These are phyloP conservation scores for Sander lucioperca DNA, from an alignment of 2,113 vertebrate species.

Conservation along the genomic window DNA sequence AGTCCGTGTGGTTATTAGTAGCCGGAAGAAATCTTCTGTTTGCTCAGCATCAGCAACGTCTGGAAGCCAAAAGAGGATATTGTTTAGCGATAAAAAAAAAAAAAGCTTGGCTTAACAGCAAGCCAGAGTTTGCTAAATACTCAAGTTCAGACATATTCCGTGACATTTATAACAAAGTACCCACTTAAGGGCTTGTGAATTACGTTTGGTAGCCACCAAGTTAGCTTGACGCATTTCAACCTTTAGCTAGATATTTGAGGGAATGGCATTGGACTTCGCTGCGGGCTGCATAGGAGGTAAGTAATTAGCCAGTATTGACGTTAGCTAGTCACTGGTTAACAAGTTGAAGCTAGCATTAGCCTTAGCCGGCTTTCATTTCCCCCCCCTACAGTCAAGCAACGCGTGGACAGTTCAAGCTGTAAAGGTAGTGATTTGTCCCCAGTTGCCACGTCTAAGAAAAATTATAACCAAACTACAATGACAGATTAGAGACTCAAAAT, in stretches of 20 bases:
- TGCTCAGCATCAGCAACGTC: slow-evolving; percentile 19
- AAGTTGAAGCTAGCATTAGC: slow-evolving; percentile 37
- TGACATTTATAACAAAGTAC: not conserved
- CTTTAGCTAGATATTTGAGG: slow-evolving; percentile 33
- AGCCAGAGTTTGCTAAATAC: slow-evolving; percentile 28
- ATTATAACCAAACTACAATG: accelerated
- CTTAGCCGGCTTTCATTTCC: slow-evolving; percentile 23
- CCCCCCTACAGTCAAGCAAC: not conserved
- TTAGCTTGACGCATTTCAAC: not conserved
- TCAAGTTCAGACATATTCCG: not conserved
- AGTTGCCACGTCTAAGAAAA: not conserved
- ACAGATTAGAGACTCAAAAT: not conserved
- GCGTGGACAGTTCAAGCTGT: not conserved
- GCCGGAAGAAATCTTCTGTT: not conserved
- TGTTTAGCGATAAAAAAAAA: not conserved
- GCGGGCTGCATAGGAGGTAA: slow-evolving; percentile 85
- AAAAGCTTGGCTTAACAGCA: slow-evolving; percentile 36
- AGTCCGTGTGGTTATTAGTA: not conserved
- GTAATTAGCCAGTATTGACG: slow-evolving; percentile 13
- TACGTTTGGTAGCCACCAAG: not conserved
- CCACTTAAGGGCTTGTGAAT: not conserved
- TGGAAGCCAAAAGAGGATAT: no score
- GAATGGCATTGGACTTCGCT: slow-evolving; percentile 84
- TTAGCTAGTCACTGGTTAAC: slow-evolving; percentile 20
- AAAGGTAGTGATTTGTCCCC: not conserved